Conservation (phyloP, 2,113 vertebrate species). For the Notothenia rossii region DNA sequence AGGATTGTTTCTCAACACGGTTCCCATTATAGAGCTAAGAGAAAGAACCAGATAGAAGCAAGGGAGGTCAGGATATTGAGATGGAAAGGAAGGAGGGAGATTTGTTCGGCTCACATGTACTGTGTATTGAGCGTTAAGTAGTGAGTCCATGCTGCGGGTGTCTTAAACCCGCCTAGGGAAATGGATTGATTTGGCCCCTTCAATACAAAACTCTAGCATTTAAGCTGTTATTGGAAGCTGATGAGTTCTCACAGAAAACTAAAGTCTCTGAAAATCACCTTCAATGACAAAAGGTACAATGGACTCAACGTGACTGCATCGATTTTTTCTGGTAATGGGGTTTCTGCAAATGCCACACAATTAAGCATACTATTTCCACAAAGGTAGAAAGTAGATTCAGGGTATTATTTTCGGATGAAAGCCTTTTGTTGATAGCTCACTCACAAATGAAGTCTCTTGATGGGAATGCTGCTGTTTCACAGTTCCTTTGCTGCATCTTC, state of each 20-base stretch:
- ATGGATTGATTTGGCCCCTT: conserved; percentile 1
- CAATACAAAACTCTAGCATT: neutral
- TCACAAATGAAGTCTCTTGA: too few relatives aligned
- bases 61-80: neutral
- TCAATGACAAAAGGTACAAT: neutral
- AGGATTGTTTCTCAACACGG: neutral
- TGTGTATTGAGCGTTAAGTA: conserved; percentile 4
- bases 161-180: neutral
- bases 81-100: neutral
- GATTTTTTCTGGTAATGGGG: neutral
- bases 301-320: neutral
- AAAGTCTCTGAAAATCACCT: neutral
- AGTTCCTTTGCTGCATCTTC: too few relatives aligned
- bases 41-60: neutral
- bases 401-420: neutral
- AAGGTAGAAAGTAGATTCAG: neutral
- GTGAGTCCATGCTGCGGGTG: neutral
- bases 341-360: neutral
- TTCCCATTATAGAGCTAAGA: neutral
- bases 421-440: neutral
- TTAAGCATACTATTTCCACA: neutral
- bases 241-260: neutral
- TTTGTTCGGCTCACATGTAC: neutral
- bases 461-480: too few relatives aligned
- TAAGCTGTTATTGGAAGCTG: neutral